Evolutionary conservation across 2,797 vertebrate species (phyloP).

Genomic region (Streptopelia turtur): DNA sequence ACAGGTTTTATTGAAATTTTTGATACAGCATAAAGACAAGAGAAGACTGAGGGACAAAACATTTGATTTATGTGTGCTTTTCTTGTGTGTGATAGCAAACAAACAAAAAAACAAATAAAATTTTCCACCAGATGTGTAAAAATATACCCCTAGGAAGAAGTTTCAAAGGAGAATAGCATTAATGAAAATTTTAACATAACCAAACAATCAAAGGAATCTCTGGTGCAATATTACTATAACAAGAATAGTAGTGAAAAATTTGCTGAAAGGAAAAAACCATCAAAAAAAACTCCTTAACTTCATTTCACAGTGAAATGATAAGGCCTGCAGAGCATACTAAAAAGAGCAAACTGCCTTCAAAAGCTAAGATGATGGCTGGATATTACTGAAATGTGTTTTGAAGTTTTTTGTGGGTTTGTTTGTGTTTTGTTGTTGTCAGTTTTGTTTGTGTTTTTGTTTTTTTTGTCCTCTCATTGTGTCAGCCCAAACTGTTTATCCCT

Average conservation of each 20-base stretch:
- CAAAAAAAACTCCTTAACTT: neutral
- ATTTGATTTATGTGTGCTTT: slow-evolving; percentile 34
- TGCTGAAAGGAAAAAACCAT: neutral
- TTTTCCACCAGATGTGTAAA: neutral
- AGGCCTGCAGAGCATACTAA: slow-evolving; percentile 48
- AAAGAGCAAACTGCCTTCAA: slow-evolving; percentile 45
- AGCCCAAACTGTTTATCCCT: neutral
- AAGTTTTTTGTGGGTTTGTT: neutral
- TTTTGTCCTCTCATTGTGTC: neutral
- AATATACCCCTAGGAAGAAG: slow-evolving; percentile 9
- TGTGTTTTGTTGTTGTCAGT: too few species aligned
- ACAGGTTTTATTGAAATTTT: slow-evolving; percentile 29
- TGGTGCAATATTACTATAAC: slow-evolving; percentile 23
- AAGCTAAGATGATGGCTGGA: neutral
- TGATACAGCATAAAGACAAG: slow-evolving; percentile 12
- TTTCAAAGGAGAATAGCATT: slow-evolving; percentile 47
- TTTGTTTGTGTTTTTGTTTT: neutral
- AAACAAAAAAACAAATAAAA: slow-evolving; percentile 10
- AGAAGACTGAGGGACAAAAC: neutral
- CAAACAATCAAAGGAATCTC: slow-evolving; percentile 48
- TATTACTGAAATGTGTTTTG: neutral
- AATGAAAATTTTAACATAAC: slow-evolving; percentile 39
- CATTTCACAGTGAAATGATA: slow-evolving; percentile 55
- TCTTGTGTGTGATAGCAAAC: slow-evolving; percentile 3
- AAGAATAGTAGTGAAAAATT: neutral